Evolutionary conservation across 1,140 invertebrate species (phyloP), one percentile per base, ranked within the genome.

Genomic region (Eulimnadia texana): DNA sequence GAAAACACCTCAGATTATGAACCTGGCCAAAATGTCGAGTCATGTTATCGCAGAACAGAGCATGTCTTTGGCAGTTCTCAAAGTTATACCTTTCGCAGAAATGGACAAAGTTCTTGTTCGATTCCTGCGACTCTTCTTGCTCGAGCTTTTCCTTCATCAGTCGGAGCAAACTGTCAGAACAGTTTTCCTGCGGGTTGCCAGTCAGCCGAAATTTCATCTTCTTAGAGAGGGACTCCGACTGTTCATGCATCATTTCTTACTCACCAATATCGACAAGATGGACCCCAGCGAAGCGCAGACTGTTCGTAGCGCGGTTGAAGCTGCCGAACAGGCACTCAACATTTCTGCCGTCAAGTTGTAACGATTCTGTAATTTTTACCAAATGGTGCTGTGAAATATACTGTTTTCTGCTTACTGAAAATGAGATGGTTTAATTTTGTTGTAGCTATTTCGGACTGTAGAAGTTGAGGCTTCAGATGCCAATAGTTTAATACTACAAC

Each of bases 21-120:
- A 94, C 72, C 73, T 97, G 58, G 86, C 87, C 1, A 79, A 84
- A 68, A 82, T 95, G 50, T 71, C 93, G 2, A 81, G 81, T 25
- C 81, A 90, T 72, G 75, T 96, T n/a, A 83, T 97, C 42, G 73
- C 85, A 24, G 81, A 85, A 61, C 82, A 86, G 65, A 83, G 83
- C 6, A 69, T 95, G 27, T 79, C 88, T 3, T 72, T 98, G 10
- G 86, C 90, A 6, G 80, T 92, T 25, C 76, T 98, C 0, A 97
- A 96, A 78, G 88, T 89, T 78, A 78, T 92, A n/a, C 74, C 88
- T 67, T 88, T 91, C 72, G 80, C 82, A 0, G 85, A 90, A 68
- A 74, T 91, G 65, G 82, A 86, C 65, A 85, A 84, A 70, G 68
- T 73, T 0, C 80, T 79, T 20, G 78, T 90, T 11, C 72, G 79